A percentile compares a stretch with the other conserved stretches of the same genome.
These are phyloP conservation scores for Esox niger DNA, from an alignment of 2,113 vertebrate genomes.

Conservation along the genomic window DNA sequence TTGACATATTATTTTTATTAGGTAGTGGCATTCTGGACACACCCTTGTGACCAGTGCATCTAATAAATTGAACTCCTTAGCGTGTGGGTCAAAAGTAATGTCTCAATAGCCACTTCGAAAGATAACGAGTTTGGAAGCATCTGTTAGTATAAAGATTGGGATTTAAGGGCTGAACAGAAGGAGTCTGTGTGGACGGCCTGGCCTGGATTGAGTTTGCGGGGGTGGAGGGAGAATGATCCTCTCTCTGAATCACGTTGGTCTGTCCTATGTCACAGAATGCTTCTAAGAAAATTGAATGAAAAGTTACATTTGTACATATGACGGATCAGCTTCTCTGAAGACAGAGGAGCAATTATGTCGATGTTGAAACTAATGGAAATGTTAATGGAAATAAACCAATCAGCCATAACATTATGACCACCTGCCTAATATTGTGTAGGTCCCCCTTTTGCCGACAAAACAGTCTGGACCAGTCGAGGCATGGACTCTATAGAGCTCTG, in stretches of 20 bases:
- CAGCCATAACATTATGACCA: too few species aligned
- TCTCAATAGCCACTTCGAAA: slow-evolving; percentile 58
- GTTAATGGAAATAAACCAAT: too few species aligned
- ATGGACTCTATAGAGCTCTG: too few species aligned
- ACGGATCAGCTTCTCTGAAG: too few species aligned
- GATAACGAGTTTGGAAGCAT: slow-evolving; percentile 58
- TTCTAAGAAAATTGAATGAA: slow-evolving; percentile 44
- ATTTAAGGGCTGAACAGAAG: slow-evolving; percentile 57
- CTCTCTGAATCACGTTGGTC: not conserved
- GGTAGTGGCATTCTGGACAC: slow-evolving; percentile 50
- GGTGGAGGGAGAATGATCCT: not conserved
- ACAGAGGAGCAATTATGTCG: too few species aligned
- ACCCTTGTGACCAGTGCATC: slow-evolving; percentile 48
- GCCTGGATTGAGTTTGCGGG: slow-evolving; percentile 43
- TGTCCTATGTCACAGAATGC: slow-evolving; percentile 37
- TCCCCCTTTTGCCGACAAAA: too few species aligned
- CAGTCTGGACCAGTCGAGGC: too few species aligned
- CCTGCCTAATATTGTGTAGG: too few species aligned
- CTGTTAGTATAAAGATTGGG: slow-evolving; percentile 65
- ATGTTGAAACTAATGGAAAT: too few species aligned
- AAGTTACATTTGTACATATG: slow-evolving; percentile 19
- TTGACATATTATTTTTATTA: slow-evolving; percentile 44
- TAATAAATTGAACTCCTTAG: slow-evolving; percentile 70
- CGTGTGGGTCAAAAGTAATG: slow-evolving; percentile 68
- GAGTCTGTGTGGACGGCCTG: slow-evolving; percentile 49